phyloP scores from a whole-genome alignment of 2,888 invertebrate genomes.

The Resseliella maxima region DNA sequence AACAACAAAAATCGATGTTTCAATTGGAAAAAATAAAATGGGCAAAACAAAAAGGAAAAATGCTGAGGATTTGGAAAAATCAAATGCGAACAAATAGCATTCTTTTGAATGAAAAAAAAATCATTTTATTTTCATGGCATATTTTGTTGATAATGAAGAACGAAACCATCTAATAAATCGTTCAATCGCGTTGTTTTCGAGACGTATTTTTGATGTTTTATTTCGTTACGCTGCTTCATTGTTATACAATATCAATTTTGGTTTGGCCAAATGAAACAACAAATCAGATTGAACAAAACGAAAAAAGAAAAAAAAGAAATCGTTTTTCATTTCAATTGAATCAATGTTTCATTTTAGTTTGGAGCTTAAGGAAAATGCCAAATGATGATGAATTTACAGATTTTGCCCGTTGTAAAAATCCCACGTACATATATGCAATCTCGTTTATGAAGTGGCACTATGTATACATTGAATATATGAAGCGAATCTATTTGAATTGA shows the following conservation, averaged over 20 bases:
- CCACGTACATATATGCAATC: background rate
- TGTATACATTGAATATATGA: background rate
- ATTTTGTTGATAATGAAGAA: background rate
- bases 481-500: background rate
- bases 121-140: constrained; percentile 33
- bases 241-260: background rate
- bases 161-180: background rate
- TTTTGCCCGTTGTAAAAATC: background rate
- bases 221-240: background rate
- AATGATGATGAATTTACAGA: constrained; percentile 41
- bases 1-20: constrained; percentile 30
- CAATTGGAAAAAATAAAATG: constrained; percentile 2
- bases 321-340: background rate
- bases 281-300: background rate
- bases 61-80: background rate
- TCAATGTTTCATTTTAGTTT: background rate
- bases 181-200: background rate
- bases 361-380: background rate
- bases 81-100: background rate
- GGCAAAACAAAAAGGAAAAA: background rate
- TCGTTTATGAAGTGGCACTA: background rate
- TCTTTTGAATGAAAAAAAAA: background rate
- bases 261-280: background rate
- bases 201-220: background rate
- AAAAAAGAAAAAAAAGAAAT: constrained; percentile 5